Evolutionary conservation across 2,888 invertebrate genomes (phyloP), one percentile per base, ranked within the genome.

Genomic region (Drosophila subsilvestris): DNA sequence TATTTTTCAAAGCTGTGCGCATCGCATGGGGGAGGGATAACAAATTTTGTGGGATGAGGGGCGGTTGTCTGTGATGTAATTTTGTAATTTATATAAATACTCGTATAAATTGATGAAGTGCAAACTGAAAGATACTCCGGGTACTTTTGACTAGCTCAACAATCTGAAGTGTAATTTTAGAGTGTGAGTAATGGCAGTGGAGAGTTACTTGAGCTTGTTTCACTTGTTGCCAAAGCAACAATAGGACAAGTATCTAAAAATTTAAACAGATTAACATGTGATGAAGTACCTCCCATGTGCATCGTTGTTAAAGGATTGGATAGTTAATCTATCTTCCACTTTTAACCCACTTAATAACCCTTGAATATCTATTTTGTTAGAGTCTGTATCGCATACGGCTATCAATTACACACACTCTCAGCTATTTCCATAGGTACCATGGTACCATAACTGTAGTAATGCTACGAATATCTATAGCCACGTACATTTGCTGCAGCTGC

Each of bases 401-500:
- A 22, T 22, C 3, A 22, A 7, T 8, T 14, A 2, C 25, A 22
- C 22, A 45, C 27, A n/a, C 18, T 32, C 10, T 20, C 27, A 27
- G 17, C 37, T 47, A 48, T 25, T 32, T 14, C 29, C 29, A 27
- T 20, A 17, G 25, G 25, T 8, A 27, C 37, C 25, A 25, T 25
- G 25, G 25, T 25, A 25, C 25, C 25, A 25, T 22, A 22, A 0
- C 4, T 3, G 22, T 22, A 22, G 22, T 22, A 22, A 4, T 22
- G 22, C 3, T 22, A 22, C 22, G 22, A 27, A 3, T 37, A 42
- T 55, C 63, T 60, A 58, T 45, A 22, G 32, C 53, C 50, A 37
- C 80, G 88, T 83, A 86, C 72, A 59, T 68, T 79, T 76, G 69
- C 67, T 57, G 44, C 32, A 12, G 32, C 5, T 5, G 45, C 25